phyloP scores from a whole-genome alignment of 2,797 vertebrate species.

The Phoebastria nigripes region DNA sequence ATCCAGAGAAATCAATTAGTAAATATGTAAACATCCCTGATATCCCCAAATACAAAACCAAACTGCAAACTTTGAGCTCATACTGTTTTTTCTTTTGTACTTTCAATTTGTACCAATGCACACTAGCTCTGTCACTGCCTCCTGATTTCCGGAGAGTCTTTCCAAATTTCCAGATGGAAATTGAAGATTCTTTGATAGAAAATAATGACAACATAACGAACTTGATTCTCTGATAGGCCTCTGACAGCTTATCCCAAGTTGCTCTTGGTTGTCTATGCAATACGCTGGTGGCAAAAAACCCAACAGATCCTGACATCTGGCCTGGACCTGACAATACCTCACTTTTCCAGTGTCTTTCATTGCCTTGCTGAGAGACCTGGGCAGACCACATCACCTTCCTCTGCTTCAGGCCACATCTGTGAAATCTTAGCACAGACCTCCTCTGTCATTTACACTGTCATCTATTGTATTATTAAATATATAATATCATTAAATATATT shows the following conservation, averaged over 20 bases:
- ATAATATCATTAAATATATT: neutral
- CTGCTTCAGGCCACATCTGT: neutral
- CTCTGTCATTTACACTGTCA: neutral
- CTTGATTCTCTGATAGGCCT: neutral
- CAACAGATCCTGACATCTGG: neutral
- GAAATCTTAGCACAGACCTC: neutral
- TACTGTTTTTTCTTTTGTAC: neutral
- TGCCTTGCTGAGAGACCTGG: neutral
- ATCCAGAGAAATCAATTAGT: neutral
- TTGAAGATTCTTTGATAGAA: neutral
- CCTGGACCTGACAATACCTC: neutral
- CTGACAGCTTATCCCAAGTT: neutral
- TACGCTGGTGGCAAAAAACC: accelerated
- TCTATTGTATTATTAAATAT: neutral
- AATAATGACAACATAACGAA: neutral
- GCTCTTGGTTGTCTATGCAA: neutral
- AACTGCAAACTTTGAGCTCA: neutral
- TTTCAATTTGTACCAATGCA: neutral
- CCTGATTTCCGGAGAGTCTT: neutral
- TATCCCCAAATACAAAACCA: neutral
- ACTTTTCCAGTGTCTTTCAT: neutral
- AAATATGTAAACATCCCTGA: neutral
- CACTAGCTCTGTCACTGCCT: neutral
- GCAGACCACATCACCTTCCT: neutral
- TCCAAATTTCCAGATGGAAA: neutral